Evolutionary conservation across 2,888 invertebrate genomes (phyloP).

Genomic region (Aplocera efformata): DNA sequence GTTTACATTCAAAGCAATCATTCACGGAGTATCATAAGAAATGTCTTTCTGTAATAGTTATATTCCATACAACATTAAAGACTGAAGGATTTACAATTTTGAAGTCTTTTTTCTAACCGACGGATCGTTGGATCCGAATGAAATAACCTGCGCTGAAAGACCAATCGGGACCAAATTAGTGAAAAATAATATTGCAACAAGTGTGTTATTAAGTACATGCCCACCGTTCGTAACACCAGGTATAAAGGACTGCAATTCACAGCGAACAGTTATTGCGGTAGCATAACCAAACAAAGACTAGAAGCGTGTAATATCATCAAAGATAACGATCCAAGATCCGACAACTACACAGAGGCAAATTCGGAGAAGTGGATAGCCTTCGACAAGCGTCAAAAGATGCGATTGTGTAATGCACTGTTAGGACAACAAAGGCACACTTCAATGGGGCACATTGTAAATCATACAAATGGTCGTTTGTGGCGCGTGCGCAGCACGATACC

Average conservation of each 20-base stretch:
- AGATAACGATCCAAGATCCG: slow-evolving; percentile 23
- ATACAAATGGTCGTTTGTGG: slow-evolving; percentile 65
- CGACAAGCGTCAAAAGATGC: slow-evolving; percentile 56
- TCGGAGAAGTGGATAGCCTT: slow-evolving; percentile 55
- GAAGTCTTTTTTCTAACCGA: no score
- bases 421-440: slow-evolving; percentile 65
- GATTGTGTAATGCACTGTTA: slow-evolving; percentile 64
- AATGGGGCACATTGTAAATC: slow-evolving; percentile 64
- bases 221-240: slow-evolving; percentile 17
- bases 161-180: no score
- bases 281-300: slow-evolving; percentile 44
- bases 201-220: slow-evolving; percentile 17
- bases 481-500: slow-evolving; percentile 64
- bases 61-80: no score
- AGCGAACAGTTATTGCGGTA: slow-evolving; percentile 29
- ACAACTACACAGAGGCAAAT: slow-evolving; percentile 18
- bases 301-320: slow-evolving; percentile 60
- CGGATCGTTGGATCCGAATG: no score
- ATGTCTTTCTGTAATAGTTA: no score
- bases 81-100: no score
- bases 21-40: neutral
- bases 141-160: no score
- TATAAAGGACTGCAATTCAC: slow-evolving; percentile 32
- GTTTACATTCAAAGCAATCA: slow-evolving; percentile 9
- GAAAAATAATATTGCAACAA: slow-evolving; percentile 17